phyloP scores from a whole-genome alignment of 2,888 invertebrate genomes.

The Corbicula japonica region DNA sequence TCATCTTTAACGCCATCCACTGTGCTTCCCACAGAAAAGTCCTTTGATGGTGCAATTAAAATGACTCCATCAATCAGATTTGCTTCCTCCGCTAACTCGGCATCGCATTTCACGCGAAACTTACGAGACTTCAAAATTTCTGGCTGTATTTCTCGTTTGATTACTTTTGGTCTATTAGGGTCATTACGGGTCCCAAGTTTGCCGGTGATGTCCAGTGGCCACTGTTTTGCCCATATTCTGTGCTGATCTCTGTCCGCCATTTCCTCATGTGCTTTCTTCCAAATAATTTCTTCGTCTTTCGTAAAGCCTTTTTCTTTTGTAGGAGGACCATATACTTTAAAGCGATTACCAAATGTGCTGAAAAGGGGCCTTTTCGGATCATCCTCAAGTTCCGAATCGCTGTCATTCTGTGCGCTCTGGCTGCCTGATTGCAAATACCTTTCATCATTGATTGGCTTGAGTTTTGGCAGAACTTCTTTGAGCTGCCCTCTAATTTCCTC shows the following conservation, averaged over 20 bases:
- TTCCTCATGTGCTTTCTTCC: constrained; percentile 15
- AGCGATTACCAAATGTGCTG: neutral
- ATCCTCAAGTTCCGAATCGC: constrained; percentile 36
- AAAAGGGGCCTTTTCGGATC: constrained; percentile 15
- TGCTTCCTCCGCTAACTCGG: constrained; percentile 12
- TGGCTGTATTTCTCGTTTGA: constrained; percentile 8
- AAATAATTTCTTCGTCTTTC: constrained; percentile 18
- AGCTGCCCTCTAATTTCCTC: constrained; percentile 7
- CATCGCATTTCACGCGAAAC: constrained; percentile 12
- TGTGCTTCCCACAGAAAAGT: too few relatives aligned
- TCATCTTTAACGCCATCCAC: neutral
- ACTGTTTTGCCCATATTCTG: constrained; percentile 12
- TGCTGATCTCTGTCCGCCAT: constrained; percentile 31
- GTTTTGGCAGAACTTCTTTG: neutral
- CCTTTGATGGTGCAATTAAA: constrained; percentile 26
- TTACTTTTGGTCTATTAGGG: constrained; percentile 33
- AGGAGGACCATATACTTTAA: constrained; percentile 18
- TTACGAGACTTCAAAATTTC: constrained; percentile 12
- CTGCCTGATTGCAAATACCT: neutral
- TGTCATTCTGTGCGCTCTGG: neutral
- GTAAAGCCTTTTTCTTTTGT: constrained; percentile 14
- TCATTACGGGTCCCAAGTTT: constrained; percentile 24
- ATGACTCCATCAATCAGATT: constrained; percentile 17
- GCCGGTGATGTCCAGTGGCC: constrained; percentile 12
- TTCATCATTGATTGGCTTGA: constrained; percentile 15